phyloP scores from a whole-genome alignment of 2,797 vertebrate species.

The Rhincodon typus region DNA sequence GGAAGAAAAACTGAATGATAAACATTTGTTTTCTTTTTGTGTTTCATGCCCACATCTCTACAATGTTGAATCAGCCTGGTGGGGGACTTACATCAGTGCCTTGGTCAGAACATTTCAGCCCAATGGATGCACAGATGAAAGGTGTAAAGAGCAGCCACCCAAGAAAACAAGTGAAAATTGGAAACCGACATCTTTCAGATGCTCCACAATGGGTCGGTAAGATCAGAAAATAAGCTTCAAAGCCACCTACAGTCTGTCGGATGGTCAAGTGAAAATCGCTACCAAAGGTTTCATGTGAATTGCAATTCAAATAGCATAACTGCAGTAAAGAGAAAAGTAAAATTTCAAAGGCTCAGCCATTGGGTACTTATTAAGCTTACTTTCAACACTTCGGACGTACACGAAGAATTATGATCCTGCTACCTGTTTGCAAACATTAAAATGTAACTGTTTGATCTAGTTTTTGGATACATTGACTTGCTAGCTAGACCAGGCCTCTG shows the following conservation, averaged over 20 bases:
- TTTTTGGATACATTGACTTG: background rate
- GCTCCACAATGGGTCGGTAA: background rate
- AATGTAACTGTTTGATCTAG: background rate
- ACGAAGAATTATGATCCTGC: background rate
- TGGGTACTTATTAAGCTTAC: background rate
- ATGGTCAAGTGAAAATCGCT: background rate
- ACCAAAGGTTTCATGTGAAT: background rate
- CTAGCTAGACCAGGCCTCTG: background rate
- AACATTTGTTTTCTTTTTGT: background rate
- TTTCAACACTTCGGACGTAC: background rate
- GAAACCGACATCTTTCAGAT: background rate
- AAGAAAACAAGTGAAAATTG: background rate
- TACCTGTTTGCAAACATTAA: background rate
- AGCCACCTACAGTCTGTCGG: background rate
- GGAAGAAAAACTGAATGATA: background rate
- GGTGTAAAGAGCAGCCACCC: background rate
- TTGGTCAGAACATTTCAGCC: background rate
- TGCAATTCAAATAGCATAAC: background rate
- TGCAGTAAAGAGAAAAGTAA: background rate
- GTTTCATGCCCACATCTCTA: background rate
- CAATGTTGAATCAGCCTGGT: background rate
- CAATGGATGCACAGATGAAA: too few species aligned
- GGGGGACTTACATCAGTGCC: background rate
- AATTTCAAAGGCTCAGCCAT: background rate
- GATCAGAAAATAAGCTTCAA: background rate